These are phyloP conservation scores for Morpho helenor DNA, from an alignment of 2,888 invertebrate genomes.

Conservation along the genomic window DNA sequence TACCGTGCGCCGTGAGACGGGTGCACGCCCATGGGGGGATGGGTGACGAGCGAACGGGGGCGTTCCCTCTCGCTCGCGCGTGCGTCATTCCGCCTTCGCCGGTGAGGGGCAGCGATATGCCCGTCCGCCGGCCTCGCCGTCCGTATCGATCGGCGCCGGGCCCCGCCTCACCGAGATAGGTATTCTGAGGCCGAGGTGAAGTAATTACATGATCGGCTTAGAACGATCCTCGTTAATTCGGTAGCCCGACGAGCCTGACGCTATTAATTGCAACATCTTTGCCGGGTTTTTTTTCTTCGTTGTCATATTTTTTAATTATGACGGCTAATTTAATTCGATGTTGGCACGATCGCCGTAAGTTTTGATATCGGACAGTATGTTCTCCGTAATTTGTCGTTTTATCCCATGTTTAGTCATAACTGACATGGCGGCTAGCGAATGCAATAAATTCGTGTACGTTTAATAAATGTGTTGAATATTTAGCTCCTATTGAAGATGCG, in stretches of 20 bases:
- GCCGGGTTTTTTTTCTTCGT: slow-evolving; percentile 40
- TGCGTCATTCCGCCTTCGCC: slow-evolving; percentile 6
- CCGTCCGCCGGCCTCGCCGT: slow-evolving; percentile 24
- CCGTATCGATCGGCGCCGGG: slow-evolving; percentile 57
- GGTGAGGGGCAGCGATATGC: slow-evolving; percentile 39
- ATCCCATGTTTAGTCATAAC: slow-evolving; percentile 6
- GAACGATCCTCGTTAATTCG: slow-evolving; percentile 64
- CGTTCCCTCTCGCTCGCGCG: slow-evolving; percentile 45
- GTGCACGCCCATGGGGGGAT: slow-evolving; percentile 51
- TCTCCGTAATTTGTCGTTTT: slow-evolving; percentile 20
- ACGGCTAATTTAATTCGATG: slow-evolving; percentile 31
- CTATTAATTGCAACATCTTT: slow-evolving; percentile 66
- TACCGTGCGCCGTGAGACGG: slow-evolving; percentile 38
- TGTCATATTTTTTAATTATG: slow-evolving; percentile 41
- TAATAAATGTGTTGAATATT: not conserved
- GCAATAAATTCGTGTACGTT: not conserved
- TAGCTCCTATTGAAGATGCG: no score
- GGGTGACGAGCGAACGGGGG: slow-evolving; percentile 36
- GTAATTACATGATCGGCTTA: slow-evolving; percentile 66
- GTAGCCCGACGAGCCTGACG: slow-evolving; percentile 66
- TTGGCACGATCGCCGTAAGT: slow-evolving; percentile 29
- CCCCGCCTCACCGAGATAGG: slow-evolving; percentile 51
- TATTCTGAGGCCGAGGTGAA: slow-evolving; percentile 52
- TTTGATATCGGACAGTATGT: slow-evolving; percentile 22
- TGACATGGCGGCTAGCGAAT: slow-evolving; percentile 7